Evolutionary conservation across 1,140 invertebrate genomes (phyloP), one percentile per base, ranked within the genome.

Genomic region (Conus ventricosus): DNA sequence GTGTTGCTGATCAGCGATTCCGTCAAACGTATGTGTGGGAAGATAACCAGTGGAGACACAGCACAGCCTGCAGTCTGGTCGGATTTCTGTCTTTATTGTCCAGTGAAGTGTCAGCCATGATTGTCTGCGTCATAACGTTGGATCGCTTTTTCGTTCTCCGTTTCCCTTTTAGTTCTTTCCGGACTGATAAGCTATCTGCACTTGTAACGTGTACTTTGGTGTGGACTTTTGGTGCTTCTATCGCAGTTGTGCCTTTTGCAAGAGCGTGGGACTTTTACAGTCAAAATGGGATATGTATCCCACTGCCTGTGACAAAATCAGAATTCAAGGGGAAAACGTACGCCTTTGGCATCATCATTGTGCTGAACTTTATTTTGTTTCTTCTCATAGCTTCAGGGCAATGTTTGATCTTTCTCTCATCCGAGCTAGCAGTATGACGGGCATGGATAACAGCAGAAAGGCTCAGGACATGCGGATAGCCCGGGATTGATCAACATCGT

Each of bases 61-160:
- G 55, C 25, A 15, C n/a, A 25, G 83, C 57, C 13, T 84, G 83
- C 54, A 57, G 20, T 17, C 7, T 27, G 54, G 83, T 55, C n/a
- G 83, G 83, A 39, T 84, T 84, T n/a, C 83, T 84, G 54, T 84
- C 54, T 23, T 53, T 84, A 25, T 39, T 84, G 83, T 84, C 83
- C 57, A 84, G 83, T 27, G 83, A 84, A 25, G 83, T 84, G 83
- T 84, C 83, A 27, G 83, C 83, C 54, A 54, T 84, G 39, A 8
- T 84, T 63, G 54, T 84, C 83, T 63, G 23, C 57, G 39, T 84
- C 54, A 39, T 84, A 8, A 84, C 83, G 25, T 27, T 84, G 57
- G 83, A 84, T 13, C 83, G 83, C 54, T 67, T 84, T 55, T 23
- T 84, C 13, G 83, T 60, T 13, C 54, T 84, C 11, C 5, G 39